A percentile compares a stretch with the other conserved stretches of the same genome.
Conservation (phyloP, 2,113 vertebrate genomes). For the Cyanoramphus novaezelandiae region DNA sequence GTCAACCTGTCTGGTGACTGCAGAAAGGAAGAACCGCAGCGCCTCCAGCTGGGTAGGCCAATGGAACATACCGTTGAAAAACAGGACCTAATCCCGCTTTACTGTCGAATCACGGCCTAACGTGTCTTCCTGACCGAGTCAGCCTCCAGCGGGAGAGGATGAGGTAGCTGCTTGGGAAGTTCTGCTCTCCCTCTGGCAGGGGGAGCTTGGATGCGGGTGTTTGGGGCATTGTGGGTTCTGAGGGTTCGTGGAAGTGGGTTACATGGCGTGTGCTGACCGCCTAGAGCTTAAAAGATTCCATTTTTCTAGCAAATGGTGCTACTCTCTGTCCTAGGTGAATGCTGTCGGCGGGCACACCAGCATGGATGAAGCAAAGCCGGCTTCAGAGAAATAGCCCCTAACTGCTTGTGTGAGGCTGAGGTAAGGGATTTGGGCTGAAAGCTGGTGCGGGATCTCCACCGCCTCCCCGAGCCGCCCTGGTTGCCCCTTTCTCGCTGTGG, state of each 20-base stretch:
- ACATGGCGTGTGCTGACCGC: neutral
- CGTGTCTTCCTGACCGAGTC: neutral
- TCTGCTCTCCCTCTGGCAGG: rapidly evolving
- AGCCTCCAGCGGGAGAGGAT: rapidly evolving
- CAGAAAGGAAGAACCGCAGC: neutral
- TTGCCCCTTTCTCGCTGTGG: neutral
- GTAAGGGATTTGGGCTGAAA: neutral
- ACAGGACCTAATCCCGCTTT: neutral
- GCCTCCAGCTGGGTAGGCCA: neutral
- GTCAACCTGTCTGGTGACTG: neutral
- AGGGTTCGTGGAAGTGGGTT: neutral
- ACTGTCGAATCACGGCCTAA: neutral
- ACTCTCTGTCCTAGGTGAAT: neutral
- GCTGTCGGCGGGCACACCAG: neutral
- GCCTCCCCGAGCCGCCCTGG: rapidly evolving
- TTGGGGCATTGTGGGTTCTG: neutral
- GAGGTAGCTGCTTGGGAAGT: neutral
- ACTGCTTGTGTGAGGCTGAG: neutral
- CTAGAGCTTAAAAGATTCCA: neutral
- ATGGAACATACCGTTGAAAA: neutral
- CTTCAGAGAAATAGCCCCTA: neutral
- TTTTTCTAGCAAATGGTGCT: neutral
- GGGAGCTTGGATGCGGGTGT: rapidly evolving
- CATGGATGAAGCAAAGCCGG: neutral
- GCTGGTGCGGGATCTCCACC: neutral